Evolutionary conservation across 2,113 vertebrate genomes (phyloP).

Genomic region (Pseudorasbora parva): DNA sequence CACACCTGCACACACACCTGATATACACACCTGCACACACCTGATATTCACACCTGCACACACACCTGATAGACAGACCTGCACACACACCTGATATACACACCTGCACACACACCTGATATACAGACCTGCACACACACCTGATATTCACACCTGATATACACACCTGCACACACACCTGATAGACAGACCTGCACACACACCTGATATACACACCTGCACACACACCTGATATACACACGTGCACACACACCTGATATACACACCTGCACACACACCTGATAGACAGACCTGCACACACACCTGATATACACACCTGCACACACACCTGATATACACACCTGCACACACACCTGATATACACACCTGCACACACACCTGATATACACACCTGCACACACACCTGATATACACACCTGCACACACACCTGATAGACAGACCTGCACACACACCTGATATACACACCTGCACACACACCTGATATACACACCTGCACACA

Average conservation of each 20-base stretch:
- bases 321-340: background rate
- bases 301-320: no score
- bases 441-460: background rate
- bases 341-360: no score
- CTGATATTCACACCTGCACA: no score
- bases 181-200: no score
- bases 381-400: no score
- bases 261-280: background rate
- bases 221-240: background rate
- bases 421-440: no score
- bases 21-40: background rate
- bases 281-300: background rate
- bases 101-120: no score
- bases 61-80: background rate
- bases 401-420: no score
- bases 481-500: no score
- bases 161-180: background rate
- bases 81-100: background rate
- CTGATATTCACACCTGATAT: no score
- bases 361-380: background rate
- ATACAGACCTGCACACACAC: background rate
- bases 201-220: background rate
- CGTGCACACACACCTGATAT: background rate
- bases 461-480: no score
- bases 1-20: background rate